These are phyloP conservation scores for Argyresthia albistria DNA, from an alignment of 2,888 invertebrate species.

Conservation along the genomic window DNA sequence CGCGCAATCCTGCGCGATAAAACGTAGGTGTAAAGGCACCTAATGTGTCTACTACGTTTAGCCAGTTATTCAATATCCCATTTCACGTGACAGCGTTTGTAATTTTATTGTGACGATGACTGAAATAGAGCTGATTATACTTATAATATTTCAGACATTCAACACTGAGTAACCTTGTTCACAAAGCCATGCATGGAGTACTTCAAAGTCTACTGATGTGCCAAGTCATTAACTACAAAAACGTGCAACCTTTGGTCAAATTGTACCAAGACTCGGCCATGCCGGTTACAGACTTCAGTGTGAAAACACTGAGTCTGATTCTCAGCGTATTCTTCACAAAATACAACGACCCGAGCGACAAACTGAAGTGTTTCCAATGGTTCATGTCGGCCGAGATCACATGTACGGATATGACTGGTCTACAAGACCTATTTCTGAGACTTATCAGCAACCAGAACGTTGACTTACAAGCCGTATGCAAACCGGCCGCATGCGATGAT, in stretches of 20 bases:
- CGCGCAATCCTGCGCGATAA: too few relatives aligned
- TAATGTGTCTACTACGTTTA: too few relatives aligned
- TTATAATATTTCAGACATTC: slow-evolving; percentile 37
- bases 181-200: slow-evolving; percentile 40
- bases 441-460: slow-evolving; percentile 45
- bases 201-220: slow-evolving; percentile 34
- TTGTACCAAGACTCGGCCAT: slow-evolving; percentile 52
- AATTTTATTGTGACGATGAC: too few relatives aligned
- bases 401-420: slow-evolving; percentile 17
- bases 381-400: slow-evolving; percentile 26
- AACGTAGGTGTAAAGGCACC: too few relatives aligned
- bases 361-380: slow-evolving; percentile 42
- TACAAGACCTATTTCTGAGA: slow-evolving; percentile 33
- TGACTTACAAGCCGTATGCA: slow-evolving; percentile 3
- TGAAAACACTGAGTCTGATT: slow-evolving; percentile 36
- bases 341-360: slow-evolving; percentile 31
- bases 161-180: slow-evolving; percentile 26
- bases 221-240: slow-evolving; percentile 32
- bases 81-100: too few relatives aligned
- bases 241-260: slow-evolving; percentile 40
- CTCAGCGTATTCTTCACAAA: slow-evolving; percentile 45
- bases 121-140: too few relatives aligned
- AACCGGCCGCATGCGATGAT: not conserved
- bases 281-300: slow-evolving; percentile 38
- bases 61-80: too few relatives aligned